These are phyloP conservation scores for Pteruthius melanotis DNA, from an alignment of 2,113 vertebrate genomes.

Conservation along the genomic window DNA sequence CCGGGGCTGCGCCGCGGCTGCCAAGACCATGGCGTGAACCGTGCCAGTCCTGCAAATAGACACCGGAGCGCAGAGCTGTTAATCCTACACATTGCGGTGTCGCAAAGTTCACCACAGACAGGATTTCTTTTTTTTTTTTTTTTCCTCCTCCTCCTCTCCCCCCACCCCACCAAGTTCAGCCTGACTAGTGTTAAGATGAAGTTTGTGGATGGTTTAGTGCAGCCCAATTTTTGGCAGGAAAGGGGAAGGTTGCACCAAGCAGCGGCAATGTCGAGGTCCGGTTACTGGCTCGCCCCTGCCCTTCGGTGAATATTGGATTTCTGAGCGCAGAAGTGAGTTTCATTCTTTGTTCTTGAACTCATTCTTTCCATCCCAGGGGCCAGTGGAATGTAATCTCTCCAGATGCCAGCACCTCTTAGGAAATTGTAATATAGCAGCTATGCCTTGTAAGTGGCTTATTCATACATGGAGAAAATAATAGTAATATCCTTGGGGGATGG, in stretches of 20 bases:
- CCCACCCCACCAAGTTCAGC: not conserved
- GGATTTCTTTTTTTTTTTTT: no score
- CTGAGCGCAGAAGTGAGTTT: constrained; percentile 50
- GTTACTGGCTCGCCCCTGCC: not conserved
- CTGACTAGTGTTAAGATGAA: not conserved
- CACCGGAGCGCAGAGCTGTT: not conserved
- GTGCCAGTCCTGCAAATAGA: constrained; percentile 44
- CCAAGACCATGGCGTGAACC: not conserved
- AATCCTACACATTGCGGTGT: not conserved
- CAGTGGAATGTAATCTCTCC: constrained; percentile 68
- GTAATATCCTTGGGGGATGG: not conserved
- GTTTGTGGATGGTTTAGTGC: not conserved
- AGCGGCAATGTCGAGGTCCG: rapidly evolving
- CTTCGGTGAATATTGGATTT: constrained; percentile 30
- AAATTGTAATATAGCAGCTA: constrained; percentile 61
- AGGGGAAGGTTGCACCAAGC: not conserved
- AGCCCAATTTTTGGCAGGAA: not conserved
- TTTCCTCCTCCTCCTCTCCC: not conserved
- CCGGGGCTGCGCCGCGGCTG: not conserved
- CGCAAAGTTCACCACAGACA: not conserved
- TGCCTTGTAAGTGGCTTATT: constrained; percentile 59
- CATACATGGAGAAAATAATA: constrained; percentile 31
- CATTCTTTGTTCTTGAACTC: constrained; percentile 68
- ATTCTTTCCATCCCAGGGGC: constrained; percentile 68
- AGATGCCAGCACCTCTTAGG: constrained; percentile 69